phyloP scores from a whole-genome alignment of 2,113 vertebrate species.

The Elaphurus davidianus region DNA sequence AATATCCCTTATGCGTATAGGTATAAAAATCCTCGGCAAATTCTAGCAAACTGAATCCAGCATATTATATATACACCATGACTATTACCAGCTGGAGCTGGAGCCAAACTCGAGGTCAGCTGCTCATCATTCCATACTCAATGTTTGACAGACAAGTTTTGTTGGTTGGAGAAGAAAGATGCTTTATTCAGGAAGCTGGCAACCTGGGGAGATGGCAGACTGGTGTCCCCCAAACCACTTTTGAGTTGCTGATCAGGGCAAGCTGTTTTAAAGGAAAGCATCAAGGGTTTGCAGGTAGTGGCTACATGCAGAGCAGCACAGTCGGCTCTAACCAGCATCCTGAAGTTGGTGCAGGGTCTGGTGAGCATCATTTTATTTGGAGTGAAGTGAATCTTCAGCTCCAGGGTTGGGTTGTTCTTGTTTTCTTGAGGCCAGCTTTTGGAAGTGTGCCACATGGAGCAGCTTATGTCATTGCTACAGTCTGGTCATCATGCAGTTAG shows the following conservation, averaged over 20 bases:
- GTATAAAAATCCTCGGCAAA: not conserved
- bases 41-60: not conserved
- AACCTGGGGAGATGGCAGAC: not conserved
- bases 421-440: not conserved
- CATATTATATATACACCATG: not conserved
- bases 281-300: not conserved
- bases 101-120: not conserved
- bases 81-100: not conserved
- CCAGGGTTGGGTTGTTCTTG: not conserved
- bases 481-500: not conserved
- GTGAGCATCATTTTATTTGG: not conserved
- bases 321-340: not conserved
- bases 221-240: not conserved
- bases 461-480: rapidly evolving
- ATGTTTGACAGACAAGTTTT: not conserved
- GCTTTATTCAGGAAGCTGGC: not conserved
- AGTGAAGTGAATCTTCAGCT: not conserved
- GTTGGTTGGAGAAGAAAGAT: not conserved
- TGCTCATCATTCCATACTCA: not conserved
- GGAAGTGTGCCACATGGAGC: not conserved
- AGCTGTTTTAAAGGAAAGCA: not conserved
- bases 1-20: not conserved
- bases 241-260: not conserved
- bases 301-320: not conserved
- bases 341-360: not conserved